Evolutionary conservation across 2,113 vertebrate genomes (phyloP).

Genomic region (Poecilia latipinna): DNA sequence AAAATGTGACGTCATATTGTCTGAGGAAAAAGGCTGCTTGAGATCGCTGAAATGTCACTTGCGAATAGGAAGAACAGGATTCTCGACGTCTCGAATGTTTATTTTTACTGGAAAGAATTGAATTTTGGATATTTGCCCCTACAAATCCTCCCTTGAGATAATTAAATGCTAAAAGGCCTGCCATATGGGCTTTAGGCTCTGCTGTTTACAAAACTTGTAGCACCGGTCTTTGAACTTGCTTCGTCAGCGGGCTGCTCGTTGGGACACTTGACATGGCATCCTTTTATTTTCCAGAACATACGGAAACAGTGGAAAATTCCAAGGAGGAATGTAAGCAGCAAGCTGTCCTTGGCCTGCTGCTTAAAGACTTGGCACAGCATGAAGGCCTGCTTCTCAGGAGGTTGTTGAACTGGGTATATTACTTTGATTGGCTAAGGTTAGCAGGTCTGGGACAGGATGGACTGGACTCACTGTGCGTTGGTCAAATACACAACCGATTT

Average conservation of each 20-base stretch:
- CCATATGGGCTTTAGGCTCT: not conserved
- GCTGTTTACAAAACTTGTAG: not conserved
- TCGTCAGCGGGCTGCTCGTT: not conserved
- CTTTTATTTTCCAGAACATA: slow-evolving; percentile 57
- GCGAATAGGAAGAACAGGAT: too few species aligned
- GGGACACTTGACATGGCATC: slow-evolving; percentile 51
- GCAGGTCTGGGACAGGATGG: not conserved
- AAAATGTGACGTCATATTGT: not conserved
- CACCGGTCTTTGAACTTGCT: slow-evolving; percentile 16
- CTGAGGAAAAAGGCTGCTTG: too few species aligned
- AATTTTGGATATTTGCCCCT: not conserved
- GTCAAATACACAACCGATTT: not conserved
- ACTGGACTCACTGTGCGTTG: not conserved
- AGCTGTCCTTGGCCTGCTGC: slow-evolving; percentile 30
- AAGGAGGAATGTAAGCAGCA: slow-evolving; percentile 26
- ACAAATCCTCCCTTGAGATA: not conserved
- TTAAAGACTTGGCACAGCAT: slow-evolving; percentile 45
- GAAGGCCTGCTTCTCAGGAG: slow-evolving; percentile 45
- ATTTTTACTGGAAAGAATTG: too few species aligned
- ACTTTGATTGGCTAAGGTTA: slow-evolving; percentile 18
- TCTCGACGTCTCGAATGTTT: too few species aligned
- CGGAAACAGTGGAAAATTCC: slow-evolving; percentile 65
- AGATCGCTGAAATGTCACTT: not conserved
- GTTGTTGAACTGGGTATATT: slow-evolving; percentile 16
- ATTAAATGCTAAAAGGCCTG: not conserved